Base-by-base conservation (phyloP, 2,888 invertebrate genomes). In the Heliconius erato region DNA sequence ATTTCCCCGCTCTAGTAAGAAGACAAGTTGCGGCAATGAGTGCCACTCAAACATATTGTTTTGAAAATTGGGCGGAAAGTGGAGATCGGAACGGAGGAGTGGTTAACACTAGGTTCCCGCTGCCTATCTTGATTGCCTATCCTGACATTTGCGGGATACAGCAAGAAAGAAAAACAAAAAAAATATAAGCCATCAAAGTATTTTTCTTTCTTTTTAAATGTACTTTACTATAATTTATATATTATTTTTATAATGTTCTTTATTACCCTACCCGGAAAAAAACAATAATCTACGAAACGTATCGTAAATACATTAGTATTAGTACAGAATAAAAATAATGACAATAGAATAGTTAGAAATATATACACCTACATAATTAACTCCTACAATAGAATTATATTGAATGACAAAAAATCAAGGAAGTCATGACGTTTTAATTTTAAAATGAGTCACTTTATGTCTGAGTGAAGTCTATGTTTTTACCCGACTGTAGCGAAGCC, bases 341-440 rank as follows among this genome's bases (percentile, higher is more conserved):
- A 71, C 71, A 71, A 71, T 40, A 69, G 32, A 35, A 69, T 32
- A 23, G n/a, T 71, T 35, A 26, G 65, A 65, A 14, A 65, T 65
- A 40, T 49, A 59, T 59, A 32, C 19, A 59, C 28, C 19, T n/a
- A 59, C 32, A 32, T 32, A 74, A 74, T 59, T 74, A 74, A 14
- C 74, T 32, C 2, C 2, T 23, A 74, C 32, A 74, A 74, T 59
- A 28, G 74, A 19, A 19, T 26, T 7, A 49, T 74, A 74, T 12
- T 74, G 59, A 19, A n/a, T 32, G 54, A 23, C 5, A 74, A 74
- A 74, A 74, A 74, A 32, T 59, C 74, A 59, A 74, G 74, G 74
- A 74, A 74, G 12, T 74, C 9, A 9, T 23, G 54, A 32, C 23
- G 74, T 74, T 59, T 74, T 7, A 2, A 54, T 54, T 26, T 16